Conservation (phyloP, 2,113 vertebrate species). For the Ceuthmochares aereus region DNA sequence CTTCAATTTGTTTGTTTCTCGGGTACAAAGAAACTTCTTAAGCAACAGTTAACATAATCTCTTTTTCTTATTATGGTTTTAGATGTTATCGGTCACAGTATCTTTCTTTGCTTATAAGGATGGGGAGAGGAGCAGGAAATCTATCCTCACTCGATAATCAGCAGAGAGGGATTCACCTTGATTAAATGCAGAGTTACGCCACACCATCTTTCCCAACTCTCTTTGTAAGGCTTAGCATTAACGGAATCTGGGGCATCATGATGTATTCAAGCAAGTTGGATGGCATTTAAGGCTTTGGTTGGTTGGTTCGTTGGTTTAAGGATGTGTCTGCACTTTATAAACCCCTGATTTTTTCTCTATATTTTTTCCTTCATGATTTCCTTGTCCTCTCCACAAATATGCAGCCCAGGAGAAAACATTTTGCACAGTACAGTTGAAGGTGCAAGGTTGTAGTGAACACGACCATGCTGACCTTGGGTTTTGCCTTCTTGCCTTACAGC, state of each 20-base stretch:
- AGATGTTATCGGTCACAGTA: constrained; percentile 36
- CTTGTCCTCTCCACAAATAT: neutral
- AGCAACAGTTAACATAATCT: constrained; percentile 70
- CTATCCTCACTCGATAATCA: constrained; percentile 62
- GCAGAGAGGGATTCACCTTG: constrained; percentile 65
- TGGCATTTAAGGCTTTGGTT: neutral
- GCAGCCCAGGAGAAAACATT: neutral
- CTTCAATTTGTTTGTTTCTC: constrained; percentile 69
- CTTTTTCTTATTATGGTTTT: constrained; percentile 59
- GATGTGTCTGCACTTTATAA: neutral
- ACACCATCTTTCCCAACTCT: constrained; percentile 17
- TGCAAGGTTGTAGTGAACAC: neutral
- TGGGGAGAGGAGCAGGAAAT: constrained; percentile 41
- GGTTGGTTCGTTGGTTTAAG: neutral
- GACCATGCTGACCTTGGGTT: neutral
- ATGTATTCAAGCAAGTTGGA: neutral
- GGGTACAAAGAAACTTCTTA: constrained; percentile 59
- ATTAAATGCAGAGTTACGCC: constrained; percentile 41
- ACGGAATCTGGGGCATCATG: neutral
- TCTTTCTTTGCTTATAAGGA: constrained; percentile 21
- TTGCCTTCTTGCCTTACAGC: neutral
- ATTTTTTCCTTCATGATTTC: neutral
- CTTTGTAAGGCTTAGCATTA: constrained; percentile 35
- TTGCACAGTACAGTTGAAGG: neutral
- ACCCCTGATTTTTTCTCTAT: neutral